Percentiles rank a stretch among this genome's conserved stretches.
Conservation (phyloP, 2,113 vertebrate species). For the Trichechus manatus region DNA sequence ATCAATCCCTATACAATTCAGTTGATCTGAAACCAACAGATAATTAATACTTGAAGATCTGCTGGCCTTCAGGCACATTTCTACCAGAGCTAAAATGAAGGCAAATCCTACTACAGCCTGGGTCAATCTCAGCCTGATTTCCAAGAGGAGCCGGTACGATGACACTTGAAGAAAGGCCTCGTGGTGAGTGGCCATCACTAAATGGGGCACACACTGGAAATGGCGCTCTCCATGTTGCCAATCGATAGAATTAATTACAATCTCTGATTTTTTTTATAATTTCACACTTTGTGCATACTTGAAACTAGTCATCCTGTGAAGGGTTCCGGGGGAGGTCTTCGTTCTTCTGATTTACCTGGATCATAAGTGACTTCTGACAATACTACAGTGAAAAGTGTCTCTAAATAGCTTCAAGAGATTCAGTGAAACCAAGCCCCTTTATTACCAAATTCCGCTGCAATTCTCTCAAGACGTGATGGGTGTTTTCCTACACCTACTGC, state of each 20-base stretch:
- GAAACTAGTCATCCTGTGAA: background rate
- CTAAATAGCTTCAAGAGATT: background rate
- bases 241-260: background rate
- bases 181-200: rapidly evolving
- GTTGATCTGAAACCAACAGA: background rate
- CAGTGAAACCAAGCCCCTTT: background rate
- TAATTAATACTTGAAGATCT: background rate
- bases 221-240: background rate
- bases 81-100: background rate
- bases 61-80: background rate
- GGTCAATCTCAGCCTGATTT: background rate
- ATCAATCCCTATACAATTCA: background rate
- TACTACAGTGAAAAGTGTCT: background rate
- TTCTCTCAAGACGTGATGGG: background rate
- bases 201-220: too few relatives aligned
- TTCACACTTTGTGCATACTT: background rate
- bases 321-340: background rate
- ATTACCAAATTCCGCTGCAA: background rate
- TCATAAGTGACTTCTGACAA: background rate
- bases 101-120: background rate
- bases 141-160: background rate
- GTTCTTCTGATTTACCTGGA: background rate
- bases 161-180: background rate
- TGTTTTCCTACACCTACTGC: background rate
- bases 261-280: too few relatives aligned